Conservation (phyloP, 2,888 invertebrate genomes). For the Blastobasis lacticolella region DNA sequence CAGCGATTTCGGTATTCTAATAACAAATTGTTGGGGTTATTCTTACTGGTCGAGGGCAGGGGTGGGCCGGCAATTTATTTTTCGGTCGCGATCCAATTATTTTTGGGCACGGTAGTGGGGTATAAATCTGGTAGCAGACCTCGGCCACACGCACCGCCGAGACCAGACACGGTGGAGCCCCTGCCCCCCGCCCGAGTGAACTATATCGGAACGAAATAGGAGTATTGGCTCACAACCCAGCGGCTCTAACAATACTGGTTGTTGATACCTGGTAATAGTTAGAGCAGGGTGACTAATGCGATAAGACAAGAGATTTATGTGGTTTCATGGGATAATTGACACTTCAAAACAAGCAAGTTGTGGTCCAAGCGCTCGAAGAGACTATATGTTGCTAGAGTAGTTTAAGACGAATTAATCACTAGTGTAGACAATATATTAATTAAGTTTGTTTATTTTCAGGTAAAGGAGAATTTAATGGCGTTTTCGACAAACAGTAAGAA, state of each 20-base stretch:
- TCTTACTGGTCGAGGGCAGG: slow-evolving; percentile 32
- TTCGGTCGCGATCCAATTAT: slow-evolving; percentile 68
- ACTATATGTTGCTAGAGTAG: background rate
- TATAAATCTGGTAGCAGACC: slow-evolving; percentile 49
- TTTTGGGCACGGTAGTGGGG: slow-evolving; percentile 61
- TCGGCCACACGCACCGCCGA: slow-evolving; percentile 34
- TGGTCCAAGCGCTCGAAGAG: background rate
- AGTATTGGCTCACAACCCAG: slow-evolving; percentile 24
- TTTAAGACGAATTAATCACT: background rate
- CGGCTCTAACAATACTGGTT: background rate
- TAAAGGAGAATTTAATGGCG: too few relatives aligned
- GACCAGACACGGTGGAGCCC: slow-evolving; percentile 11
- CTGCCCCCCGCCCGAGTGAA: slow-evolving; percentile 18
- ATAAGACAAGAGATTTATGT: slow-evolving; percentile 40
- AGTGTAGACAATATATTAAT: background rate
- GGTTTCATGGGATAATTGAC: slow-evolving; percentile 16
- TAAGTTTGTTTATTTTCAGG: too few relatives aligned
- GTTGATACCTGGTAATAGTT: slow-evolving; percentile 28
- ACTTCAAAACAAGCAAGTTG: slow-evolving; percentile 3
- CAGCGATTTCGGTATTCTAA: slow-evolving; percentile 41
- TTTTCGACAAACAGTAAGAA: too few relatives aligned
- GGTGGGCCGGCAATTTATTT: slow-evolving; percentile 56
- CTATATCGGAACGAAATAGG: too few relatives aligned
- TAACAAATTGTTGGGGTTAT: slow-evolving; percentile 53
- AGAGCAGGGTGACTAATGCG: slow-evolving; percentile 34